phyloP scores from a whole-genome alignment of 2,797 vertebrate genomes.

The Glossophaga mutica region DNA sequence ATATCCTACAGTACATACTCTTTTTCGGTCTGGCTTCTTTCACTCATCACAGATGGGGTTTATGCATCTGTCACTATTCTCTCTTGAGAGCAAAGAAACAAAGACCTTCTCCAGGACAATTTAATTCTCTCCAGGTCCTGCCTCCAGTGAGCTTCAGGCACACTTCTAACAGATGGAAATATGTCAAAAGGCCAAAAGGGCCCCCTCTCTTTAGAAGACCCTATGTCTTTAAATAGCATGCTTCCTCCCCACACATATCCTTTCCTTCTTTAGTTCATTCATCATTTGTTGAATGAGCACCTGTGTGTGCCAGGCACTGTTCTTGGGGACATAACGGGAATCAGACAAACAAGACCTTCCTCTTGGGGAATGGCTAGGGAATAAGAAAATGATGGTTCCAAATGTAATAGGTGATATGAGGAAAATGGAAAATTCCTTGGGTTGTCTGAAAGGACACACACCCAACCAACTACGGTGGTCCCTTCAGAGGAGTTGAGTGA shows the following conservation, averaged over 20 bases:
- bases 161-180: not conserved
- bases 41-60: not conserved
- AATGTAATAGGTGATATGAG: too few species aligned
- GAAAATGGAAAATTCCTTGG: not conserved
- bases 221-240: not conserved
- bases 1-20: rapidly evolving
- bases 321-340: not conserved
- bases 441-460: not conserved
- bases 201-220: not conserved
- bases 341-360: not conserved
- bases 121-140: not conserved
- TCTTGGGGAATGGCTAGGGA: not conserved
- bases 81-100: not conserved
- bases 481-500: not conserved
- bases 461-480: not conserved
- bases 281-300: not conserved
- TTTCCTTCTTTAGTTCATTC: not conserved
- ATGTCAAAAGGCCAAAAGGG: not conserved
- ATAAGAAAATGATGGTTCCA: not conserved
- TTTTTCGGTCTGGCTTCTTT: not conserved
- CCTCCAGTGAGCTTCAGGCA: not conserved
- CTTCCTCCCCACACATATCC: not conserved
- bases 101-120: not conserved
- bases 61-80: not conserved
- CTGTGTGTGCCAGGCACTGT: not conserved